phyloP scores from a whole-genome alignment of 2,797 vertebrate species.

The Gallinago stenura region DNA sequence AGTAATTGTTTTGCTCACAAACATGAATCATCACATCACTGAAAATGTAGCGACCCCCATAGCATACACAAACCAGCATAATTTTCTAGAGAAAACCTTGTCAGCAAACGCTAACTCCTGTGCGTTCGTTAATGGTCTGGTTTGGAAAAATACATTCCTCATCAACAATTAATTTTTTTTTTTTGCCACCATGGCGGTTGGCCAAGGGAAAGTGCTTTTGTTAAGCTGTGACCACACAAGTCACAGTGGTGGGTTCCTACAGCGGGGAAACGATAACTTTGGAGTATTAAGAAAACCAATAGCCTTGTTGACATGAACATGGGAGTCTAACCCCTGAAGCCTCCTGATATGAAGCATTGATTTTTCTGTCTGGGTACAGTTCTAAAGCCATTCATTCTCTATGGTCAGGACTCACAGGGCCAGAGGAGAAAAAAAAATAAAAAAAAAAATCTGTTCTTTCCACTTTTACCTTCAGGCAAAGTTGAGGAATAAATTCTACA shows the following conservation, averaged over 20 bases:
- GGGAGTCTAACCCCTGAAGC: conserved; percentile 98
- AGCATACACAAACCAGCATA: not conserved
- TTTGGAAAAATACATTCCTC: conserved; percentile 73
- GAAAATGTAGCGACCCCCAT: not conserved
- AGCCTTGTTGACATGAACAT: conserved; percentile 99
- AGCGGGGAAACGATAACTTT: conserved; percentile 94
- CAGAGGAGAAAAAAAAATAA: conserved; percentile 78
- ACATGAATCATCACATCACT: not conserved
- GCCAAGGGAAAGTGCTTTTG: conserved; percentile 89
- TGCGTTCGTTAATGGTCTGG: conserved; percentile 45
- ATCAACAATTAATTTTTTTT: conserved; percentile 83
- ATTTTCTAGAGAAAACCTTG: conserved; percentile 1
- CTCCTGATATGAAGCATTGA: conserved; percentile 99
- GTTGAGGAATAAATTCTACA: conserved; percentile 88
- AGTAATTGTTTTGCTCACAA: not conserved
- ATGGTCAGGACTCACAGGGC: conserved; percentile 91
- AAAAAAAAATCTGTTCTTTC: conserved; percentile 87
- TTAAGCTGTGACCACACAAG: conserved; percentile 94
- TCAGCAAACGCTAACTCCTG: conserved; percentile 37
- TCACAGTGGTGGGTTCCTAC: conserved; percentile 85
- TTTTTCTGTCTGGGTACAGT: conserved; percentile 95
- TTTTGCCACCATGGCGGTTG: conserved; percentile 75
- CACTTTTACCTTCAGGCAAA: conserved; percentile 89
- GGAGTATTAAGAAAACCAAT: conserved; percentile 99
- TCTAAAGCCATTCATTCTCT: conserved; percentile 98